Percentiles rank a stretch among this genome's conserved stretches.
Conservation (phyloP, 2,888 invertebrate species). For the Sylvicola cinctus region DNA sequence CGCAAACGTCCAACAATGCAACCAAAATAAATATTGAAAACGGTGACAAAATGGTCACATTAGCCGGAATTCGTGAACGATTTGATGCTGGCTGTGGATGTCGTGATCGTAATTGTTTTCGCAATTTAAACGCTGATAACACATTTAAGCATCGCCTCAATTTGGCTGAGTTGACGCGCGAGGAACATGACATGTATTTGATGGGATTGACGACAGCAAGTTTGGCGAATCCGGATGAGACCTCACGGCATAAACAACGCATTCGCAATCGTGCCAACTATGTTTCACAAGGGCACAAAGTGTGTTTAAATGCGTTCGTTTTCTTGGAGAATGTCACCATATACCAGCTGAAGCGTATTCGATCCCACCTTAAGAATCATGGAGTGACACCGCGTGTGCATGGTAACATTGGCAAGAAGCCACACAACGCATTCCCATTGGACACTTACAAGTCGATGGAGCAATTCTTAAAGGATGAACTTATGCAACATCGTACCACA, state of each 20-base stretch:
- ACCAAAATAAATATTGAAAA: slow-evolving; percentile 12
- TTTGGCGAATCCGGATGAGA: slow-evolving; percentile 39
- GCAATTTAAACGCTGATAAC: slow-evolving; percentile 50
- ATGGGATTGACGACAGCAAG: slow-evolving; percentile 75
- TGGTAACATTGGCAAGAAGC: slow-evolving; percentile 60
- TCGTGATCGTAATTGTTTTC: slow-evolving; percentile 51
- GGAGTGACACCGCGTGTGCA: slow-evolving; percentile 59
- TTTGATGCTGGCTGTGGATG: slow-evolving; percentile 56
- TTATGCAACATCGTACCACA: slow-evolving; percentile 31
- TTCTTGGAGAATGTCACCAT: slow-evolving; percentile 63
- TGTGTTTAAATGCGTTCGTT: slow-evolving; percentile 57
- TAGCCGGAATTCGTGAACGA: slow-evolving; percentile 23
- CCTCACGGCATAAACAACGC: slow-evolving; percentile 48
- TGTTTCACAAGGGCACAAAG: slow-evolving; percentile 55
- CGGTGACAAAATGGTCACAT: slow-evolving; percentile 5
- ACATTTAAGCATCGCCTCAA: slow-evolving; percentile 57
- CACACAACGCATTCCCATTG: slow-evolving; percentile 58
- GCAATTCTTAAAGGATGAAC: slow-evolving; percentile 50
- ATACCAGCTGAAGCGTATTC: slow-evolving; percentile 54
- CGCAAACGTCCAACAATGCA: slow-evolving; percentile 9
- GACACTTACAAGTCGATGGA: slow-evolving; percentile 62
- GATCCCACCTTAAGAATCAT: slow-evolving; percentile 59
- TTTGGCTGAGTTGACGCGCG: slow-evolving; percentile 59
- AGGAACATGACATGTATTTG: slow-evolving; percentile 65
- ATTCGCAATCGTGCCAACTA: slow-evolving; percentile 52